These are phyloP conservation scores for Acanthornis magna DNA, from an alignment of 2,797 vertebrate species.

Conservation along the genomic window DNA sequence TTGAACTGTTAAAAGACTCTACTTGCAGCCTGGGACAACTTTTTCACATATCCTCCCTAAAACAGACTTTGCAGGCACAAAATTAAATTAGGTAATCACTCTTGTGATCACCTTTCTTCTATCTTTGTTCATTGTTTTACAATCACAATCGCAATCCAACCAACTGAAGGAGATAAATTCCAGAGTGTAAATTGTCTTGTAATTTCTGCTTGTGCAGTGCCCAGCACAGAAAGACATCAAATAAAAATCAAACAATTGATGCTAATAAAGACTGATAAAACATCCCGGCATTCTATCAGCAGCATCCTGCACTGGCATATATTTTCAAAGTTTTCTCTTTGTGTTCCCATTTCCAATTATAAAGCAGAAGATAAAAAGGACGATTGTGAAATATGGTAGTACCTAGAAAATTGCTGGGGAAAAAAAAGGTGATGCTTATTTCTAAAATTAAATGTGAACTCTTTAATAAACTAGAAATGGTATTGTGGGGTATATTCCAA, in stretches of 20 bases:
- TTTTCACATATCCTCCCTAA: background rate
- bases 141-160: background rate
- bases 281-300: background rate
- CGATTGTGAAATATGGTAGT: background rate
- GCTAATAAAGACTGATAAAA: background rate
- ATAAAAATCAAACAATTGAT: background rate
- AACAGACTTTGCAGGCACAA: background rate
- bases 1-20: background rate
- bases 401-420: background rate
- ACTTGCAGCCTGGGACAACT: background rate
- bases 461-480: background rate
- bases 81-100: background rate
- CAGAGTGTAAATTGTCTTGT: background rate
- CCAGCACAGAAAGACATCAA: background rate
- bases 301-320: background rate
- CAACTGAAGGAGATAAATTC: background rate
- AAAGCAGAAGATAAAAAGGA: background rate
- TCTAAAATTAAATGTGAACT: background rate
- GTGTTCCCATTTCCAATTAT: background rate
- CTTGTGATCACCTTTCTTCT: background rate
- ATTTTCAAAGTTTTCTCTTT: constrained; percentile 12
- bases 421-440: background rate
- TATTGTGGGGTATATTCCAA: background rate
- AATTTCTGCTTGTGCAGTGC: background rate
- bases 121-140: background rate